Evolutionary conservation across 2,888 invertebrate genomes (phyloP), one percentile per base, ranked within the genome.

Genomic region (Yponomeuta cagnagella): DNA sequence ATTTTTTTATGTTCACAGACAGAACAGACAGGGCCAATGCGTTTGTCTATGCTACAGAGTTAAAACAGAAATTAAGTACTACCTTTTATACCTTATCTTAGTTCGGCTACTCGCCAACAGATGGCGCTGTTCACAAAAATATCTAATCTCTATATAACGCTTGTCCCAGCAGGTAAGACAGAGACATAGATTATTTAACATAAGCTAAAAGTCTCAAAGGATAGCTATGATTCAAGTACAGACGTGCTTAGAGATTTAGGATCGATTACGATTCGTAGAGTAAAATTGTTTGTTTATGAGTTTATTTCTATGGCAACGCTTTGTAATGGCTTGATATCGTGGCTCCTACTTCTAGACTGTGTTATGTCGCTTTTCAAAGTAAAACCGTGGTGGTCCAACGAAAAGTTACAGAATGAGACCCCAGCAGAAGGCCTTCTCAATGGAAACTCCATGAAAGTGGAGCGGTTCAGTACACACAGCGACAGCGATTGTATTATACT

Each of bases 341-440:
- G 15, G 30, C 31, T 65, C 2, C 52, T 12, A 12, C 52, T 52
- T 10, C 5, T 3, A 12, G 52, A 58, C 52, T 15, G 0, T 15
- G 80, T 72, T 74, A 99, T 99, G 99, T 98, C 98, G 2, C 91
- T 99, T 78, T 99, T 99, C 83, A 98, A 97, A 93, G 94, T 96
- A 10, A 95, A 97, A 80, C 96, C 96, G 78, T 97, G 97, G 95
- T 99, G 98, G 98, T 93, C 95, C 30, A 95, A 95, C 15, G 93
- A 94, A 70, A 96, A 95, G 74, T 77, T 89, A 4, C 91, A 92
- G 77, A 83, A 86, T 78, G 95, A 94, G 30, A 88, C 90, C 68
- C 80, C 83, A 58, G 93, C 90, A 75, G 86, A 88, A 67, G 95
- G 94, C 15, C 80, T 92, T 67, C 93, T 94, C 77, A 95, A 95